phyloP scores from a whole-genome alignment of 2,797 vertebrate genomes.

The Artibeus lituratus region DNA sequence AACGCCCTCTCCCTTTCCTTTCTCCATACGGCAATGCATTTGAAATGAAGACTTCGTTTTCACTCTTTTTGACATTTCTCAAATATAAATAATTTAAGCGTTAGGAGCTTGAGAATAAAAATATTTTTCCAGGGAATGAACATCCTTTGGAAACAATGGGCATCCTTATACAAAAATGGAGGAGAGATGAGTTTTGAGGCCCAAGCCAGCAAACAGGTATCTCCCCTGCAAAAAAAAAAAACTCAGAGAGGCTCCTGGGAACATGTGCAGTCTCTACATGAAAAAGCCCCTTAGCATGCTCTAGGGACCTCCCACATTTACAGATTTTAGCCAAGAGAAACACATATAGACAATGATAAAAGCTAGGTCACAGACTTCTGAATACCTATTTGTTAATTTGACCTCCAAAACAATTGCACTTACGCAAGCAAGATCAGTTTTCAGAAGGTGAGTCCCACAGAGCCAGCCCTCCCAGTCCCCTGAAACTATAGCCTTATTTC shows the following conservation, averaged over 20 bases:
- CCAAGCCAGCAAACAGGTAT: background rate
- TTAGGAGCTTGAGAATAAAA: conserved; percentile 23
- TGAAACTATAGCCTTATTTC: background rate
- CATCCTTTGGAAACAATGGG: background rate
- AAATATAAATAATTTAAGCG: conserved; percentile 10
- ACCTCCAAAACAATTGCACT: background rate
- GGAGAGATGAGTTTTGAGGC: background rate
- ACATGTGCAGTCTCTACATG: background rate
- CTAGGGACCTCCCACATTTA: background rate
- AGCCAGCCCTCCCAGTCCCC: background rate
- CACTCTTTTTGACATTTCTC: conserved; percentile 35
- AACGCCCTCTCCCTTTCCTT: background rate
- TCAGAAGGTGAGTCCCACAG: background rate
- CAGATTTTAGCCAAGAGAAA: background rate
- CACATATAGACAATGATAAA: background rate
- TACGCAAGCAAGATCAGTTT: conserved; percentile 31
- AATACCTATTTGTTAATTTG: background rate
- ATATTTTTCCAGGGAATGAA: conserved; percentile 7
- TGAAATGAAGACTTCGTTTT: conserved; percentile 18
- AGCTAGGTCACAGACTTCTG: background rate
- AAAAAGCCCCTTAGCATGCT: background rate
- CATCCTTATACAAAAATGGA: conserved; percentile 7
- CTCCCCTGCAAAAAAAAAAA: background rate
- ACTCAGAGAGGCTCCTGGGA: background rate
- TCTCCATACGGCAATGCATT: conserved; percentile 6